Percentiles rank a stretch among this genome's conserved stretches.
These are phyloP conservation scores for Theonella swinhoei DNA, from an alignment of 37 sponge, comb jelly and placozoan genomes.

Conservation along the genomic window DNA sequence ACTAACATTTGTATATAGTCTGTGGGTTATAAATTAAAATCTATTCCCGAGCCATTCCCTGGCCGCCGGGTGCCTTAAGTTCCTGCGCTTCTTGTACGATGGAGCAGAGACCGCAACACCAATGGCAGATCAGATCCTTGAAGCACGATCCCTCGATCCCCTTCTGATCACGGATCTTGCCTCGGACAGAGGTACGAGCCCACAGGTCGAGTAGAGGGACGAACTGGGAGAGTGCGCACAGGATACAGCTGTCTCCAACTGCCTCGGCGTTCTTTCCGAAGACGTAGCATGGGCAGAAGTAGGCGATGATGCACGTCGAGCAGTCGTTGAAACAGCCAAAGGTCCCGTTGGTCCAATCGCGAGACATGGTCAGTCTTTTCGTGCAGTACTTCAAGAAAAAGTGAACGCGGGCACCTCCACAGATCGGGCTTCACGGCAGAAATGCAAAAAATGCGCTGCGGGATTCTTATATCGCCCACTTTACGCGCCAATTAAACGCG, in stretches of 20 bases:
- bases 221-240: slow-evolving; percentile 59
- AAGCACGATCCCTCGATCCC: slow-evolving; percentile 74
- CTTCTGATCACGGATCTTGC: slow-evolving; percentile 76
- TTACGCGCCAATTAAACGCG: too few species aligned
- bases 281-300: slow-evolving; percentile 67
- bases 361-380: slow-evolving; percentile 21
- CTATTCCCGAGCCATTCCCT: slow-evolving; percentile 35
- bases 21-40: not conserved
- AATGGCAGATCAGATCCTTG: slow-evolving; percentile 42
- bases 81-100: slow-evolving; percentile 49
- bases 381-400: too few species aligned
- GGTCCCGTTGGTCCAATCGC: slow-evolving; percentile 59
- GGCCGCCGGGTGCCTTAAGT: slow-evolving; percentile 4
- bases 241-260: slow-evolving; percentile 69
- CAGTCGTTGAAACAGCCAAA: slow-evolving; percentile 76
- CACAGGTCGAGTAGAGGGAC: slow-evolving; percentile 64
- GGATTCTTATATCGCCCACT: too few species aligned
- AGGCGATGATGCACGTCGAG: slow-evolving; percentile 68
- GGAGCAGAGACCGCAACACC: slow-evolving; percentile 44
- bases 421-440: too few species aligned
- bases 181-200: slow-evolving; percentile 41
- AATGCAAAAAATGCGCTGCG: too few species aligned
- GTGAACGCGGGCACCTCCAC: too few species aligned
- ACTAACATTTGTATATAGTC: not conserved
- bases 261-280: slow-evolving; percentile 73